phyloP scores from a whole-genome alignment of 2,113 vertebrate genomes.

The Orthonyx spaldingii region DNA sequence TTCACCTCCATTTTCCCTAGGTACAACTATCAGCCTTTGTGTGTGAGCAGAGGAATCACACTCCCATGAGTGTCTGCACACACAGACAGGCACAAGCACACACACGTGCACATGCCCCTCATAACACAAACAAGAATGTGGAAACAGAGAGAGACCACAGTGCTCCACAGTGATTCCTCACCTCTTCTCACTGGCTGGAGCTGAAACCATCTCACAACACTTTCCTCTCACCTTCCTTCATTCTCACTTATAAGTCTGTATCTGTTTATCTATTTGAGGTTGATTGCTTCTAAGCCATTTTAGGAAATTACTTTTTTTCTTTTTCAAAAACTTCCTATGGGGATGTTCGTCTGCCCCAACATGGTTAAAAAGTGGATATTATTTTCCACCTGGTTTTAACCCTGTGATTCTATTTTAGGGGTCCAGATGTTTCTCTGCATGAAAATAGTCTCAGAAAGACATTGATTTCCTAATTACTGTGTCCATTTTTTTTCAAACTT shows the following conservation, averaged over 20 bases:
- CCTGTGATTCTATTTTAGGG: neutral
- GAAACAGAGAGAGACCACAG: neutral
- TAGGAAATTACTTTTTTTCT: neutral
- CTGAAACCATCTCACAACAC: neutral
- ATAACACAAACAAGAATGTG: neutral
- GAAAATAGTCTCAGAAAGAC: neutral
- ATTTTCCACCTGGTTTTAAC: neutral
- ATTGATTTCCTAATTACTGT: neutral
- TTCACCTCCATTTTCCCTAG: neutral
- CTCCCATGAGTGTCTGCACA: too few species aligned
- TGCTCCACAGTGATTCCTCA: neutral
- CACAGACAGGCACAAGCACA: too few species aligned
- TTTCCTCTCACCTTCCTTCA: neutral
- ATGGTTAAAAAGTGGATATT: neutral
- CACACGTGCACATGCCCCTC: fast-evolving
- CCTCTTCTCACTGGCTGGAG: neutral
- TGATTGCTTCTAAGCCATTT: neutral
- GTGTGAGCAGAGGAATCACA: neutral
- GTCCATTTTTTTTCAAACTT: neutral
- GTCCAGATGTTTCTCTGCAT: neutral
- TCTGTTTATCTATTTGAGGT: neutral
- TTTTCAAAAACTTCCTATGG: neutral
- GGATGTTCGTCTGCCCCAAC: neutral
- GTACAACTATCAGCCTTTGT: neutral
- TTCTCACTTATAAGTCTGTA: neutral